A percentile compares a stretch with the other conserved stretches of the same genome.
These are phyloP conservation scores for Bimastos eiseni DNA, from an alignment of 2,888 invertebrate species.

Conservation along the genomic window DNA sequence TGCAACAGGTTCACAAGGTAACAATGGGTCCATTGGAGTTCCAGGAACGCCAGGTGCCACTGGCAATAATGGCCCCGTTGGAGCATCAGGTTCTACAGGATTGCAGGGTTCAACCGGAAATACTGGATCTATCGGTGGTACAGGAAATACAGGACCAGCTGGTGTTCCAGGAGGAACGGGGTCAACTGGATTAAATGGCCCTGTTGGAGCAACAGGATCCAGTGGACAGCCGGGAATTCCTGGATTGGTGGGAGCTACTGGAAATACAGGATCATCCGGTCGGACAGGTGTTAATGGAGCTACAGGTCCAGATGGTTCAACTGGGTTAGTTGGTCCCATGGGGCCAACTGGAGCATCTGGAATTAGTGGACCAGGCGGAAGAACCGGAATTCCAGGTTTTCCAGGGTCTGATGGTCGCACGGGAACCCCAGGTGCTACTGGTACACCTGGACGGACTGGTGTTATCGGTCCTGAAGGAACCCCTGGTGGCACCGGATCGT, in stretches of 20 bases:
- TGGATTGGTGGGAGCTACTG: conserved; percentile 27
- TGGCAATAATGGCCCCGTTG: conserved; percentile 33
- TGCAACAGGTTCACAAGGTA: background rate
- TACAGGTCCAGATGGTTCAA: background rate
- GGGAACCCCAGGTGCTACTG: background rate
- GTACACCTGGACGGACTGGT: background rate
- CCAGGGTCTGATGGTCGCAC: background rate
- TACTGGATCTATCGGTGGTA: conserved; percentile 36
- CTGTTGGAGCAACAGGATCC: conserved; percentile 27
- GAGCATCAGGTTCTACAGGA: conserved; percentile 27
- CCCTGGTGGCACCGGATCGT: background rate
- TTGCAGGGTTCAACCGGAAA: conserved; percentile 23
- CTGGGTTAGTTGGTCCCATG: background rate
- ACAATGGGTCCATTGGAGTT: background rate
- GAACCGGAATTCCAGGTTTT: background rate
- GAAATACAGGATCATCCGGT: conserved; percentile 26
- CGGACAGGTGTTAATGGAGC: conserved; percentile 24
- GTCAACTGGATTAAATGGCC: conserved; percentile 32
- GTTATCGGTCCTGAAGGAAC: background rate
- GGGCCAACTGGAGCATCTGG: background rate
- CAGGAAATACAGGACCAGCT: conserved; percentile 34
- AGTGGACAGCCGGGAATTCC: conserved; percentile 30
- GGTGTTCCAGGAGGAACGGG: conserved; percentile 38
- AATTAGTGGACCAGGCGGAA: background rate
- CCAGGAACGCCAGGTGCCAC: conserved; percentile 31